Conservation (phyloP, 2,888 invertebrate genomes). For the Archips xylosteana region DNA sequence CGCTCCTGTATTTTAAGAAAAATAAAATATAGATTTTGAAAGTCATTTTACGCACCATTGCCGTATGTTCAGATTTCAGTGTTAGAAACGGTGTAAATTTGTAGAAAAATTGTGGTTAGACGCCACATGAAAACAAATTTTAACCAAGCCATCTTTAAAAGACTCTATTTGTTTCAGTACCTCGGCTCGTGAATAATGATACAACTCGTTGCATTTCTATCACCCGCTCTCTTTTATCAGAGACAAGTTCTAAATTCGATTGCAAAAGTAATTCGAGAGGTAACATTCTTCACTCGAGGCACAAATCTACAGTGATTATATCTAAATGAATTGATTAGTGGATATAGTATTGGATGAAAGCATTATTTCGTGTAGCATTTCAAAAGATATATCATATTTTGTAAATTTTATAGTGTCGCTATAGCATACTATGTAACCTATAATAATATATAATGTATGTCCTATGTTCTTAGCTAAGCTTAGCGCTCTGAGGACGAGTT, state of each 20-base stretch:
- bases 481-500: slow-evolving; percentile 82
- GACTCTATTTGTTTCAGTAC: slow-evolving; percentile 29
- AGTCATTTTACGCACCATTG: slow-evolving; percentile 32
- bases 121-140: slow-evolving; percentile 34
- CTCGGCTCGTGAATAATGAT: background rate
- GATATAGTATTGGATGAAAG: slow-evolving; percentile 66
- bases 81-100: slow-evolving; percentile 36
- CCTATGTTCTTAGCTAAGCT: slow-evolving; percentile 80
- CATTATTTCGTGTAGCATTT: slow-evolving; percentile 83
- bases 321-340: slow-evolving; percentile 82
- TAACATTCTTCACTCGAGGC: slow-evolving; percentile 46
- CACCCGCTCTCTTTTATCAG: background rate
- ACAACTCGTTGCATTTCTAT: background rate
- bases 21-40: slow-evolving; percentile 36
- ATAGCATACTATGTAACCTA: slow-evolving; percentile 78
- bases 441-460: slow-evolving; percentile 68
- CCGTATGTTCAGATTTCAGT: slow-evolving; percentile 19
- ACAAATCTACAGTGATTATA: slow-evolving; percentile 69
- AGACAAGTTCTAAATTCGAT: background rate
- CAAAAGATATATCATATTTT: slow-evolving; percentile 85
- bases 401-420: slow-evolving; percentile 85
- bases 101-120: slow-evolving; percentile 24
- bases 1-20: slow-evolving; percentile 38
- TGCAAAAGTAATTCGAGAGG: background rate
- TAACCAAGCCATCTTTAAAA: slow-evolving; percentile 35